phyloP scores from a whole-genome alignment of 92 coral and sea anemone genomes.

The Palythoa heliodiscus region DNA sequence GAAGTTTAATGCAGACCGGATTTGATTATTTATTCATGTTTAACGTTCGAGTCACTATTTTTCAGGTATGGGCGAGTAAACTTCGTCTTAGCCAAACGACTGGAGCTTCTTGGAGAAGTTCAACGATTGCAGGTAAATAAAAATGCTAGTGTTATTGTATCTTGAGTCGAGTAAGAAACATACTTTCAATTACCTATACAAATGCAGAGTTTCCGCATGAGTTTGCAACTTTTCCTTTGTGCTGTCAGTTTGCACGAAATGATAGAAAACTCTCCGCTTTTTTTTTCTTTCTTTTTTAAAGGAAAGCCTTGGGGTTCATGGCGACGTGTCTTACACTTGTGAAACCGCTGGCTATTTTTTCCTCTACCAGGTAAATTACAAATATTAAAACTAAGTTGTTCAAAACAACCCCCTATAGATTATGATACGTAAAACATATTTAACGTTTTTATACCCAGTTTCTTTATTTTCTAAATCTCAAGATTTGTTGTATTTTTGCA shows the following conservation, averaged over 20 bases:
- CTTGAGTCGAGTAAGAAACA: too few relatives aligned
- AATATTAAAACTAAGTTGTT: neutral
- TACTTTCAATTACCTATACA: too few relatives aligned
- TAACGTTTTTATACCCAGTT: too few relatives aligned
- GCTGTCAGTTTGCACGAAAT: too few relatives aligned
- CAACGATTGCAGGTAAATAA: conserved; percentile 86
- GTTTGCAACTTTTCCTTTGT: too few relatives aligned
- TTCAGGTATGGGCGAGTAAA: conserved; percentile 95
- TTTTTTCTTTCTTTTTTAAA: neutral
- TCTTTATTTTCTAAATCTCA: too few relatives aligned
- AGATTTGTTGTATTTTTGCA: too few relatives aligned
- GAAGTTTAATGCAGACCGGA: neutral
- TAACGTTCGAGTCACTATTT: neutral
- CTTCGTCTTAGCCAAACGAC: conserved; percentile 89
- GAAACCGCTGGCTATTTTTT: conserved; percentile 99
- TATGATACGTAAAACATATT: too few relatives aligned
- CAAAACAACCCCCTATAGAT: neutral
- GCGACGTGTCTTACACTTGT: conserved; percentile 98
- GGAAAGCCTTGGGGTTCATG: conserved; percentile 98
- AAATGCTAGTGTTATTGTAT: neutral
- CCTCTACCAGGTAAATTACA: conserved; percentile 80
- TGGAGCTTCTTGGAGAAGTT: conserved; percentile 92
- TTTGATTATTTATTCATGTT: neutral
- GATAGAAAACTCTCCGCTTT: too few relatives aligned
- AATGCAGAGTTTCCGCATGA: too few relatives aligned